phyloP scores from a whole-genome alignment of 37 sponge, comb jelly and placozoan species.

The Bolinopsis microptera region DNA sequence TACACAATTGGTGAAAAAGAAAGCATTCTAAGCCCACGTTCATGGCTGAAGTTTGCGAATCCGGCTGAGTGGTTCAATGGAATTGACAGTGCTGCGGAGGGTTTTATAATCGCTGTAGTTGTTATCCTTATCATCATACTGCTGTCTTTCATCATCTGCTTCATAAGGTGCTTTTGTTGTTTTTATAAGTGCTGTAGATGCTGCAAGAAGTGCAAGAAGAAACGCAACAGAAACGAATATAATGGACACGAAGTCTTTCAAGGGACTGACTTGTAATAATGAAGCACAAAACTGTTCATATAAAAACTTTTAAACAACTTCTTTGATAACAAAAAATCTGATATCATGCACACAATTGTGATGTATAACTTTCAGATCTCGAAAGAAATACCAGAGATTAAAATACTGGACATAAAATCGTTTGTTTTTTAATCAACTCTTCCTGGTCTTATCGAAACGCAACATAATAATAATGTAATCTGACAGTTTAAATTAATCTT shows the following conservation, averaged over 20 bases:
- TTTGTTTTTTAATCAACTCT: too few relatives aligned
- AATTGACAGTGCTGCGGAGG: background rate
- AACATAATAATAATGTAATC: too few relatives aligned
- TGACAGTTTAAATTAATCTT: too few relatives aligned
- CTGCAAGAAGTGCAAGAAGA: background rate
- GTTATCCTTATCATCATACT: background rate
- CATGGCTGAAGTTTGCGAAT: conserved; percentile 35
- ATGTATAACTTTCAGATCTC: too few relatives aligned
- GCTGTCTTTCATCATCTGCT: background rate
- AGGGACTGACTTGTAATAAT: background rate
- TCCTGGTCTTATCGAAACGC: too few relatives aligned
- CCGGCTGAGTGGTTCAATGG: conserved; percentile 26
- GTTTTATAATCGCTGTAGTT: background rate
- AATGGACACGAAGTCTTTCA: background rate
- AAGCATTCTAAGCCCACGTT: background rate
- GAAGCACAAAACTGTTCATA: too few relatives aligned
- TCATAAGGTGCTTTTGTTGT: background rate
- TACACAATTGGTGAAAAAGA: conserved; percentile 17
- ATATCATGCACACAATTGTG: too few relatives aligned
- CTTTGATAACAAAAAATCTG: too few relatives aligned
- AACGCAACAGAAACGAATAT: background rate
- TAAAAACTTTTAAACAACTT: too few relatives aligned
- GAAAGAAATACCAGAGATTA: too few relatives aligned
- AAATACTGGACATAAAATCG: too few relatives aligned
- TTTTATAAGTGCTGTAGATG: background rate